Evolutionary conservation across 2,797 vertebrate genomes (phyloP).

Genomic region (Aselliscus stoliczkanus): DNA sequence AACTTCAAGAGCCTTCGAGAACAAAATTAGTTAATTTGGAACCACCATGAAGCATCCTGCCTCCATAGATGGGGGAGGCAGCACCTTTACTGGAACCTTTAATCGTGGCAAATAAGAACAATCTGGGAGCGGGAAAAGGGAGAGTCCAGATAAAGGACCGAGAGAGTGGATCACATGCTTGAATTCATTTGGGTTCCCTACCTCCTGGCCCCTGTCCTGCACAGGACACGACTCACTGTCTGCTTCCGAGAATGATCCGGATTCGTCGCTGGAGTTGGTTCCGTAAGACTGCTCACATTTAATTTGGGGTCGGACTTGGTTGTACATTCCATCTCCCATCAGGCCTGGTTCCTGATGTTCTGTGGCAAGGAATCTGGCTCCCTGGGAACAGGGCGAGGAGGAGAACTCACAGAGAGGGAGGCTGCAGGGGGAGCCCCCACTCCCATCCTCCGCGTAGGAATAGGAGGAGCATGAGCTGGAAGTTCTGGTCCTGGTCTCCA

Average conservation of each 20-base stretch:
- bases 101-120: conserved; percentile 34
- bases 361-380: conserved; percentile 90
- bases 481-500: conserved; percentile 96
- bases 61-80: background rate
- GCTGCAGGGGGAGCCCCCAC: conserved; percentile 96
- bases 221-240: conserved; percentile 98
- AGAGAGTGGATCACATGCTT: conserved; percentile 66
- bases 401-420: conserved; percentile 98
- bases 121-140: background rate
- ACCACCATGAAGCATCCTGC: background rate
- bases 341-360: conserved; percentile 92
- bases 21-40: conserved; percentile 1
- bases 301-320: conserved; percentile 93
- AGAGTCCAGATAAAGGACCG: conserved; percentile 57
- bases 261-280: conserved; percentile 99
- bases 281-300: conserved; percentile 99
- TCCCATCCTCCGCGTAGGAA: conserved; percentile 97
- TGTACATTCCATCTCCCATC: conserved; percentile 90
- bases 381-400: conserved; percentile 96
- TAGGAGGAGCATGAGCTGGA: conserved; percentile 99
- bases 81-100: conserved; percentile 48
- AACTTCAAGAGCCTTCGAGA: background rate
- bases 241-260: conserved; percentile 98
- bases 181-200: conserved; percentile 86
- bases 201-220: conserved; percentile 96